These are phyloP conservation scores for Syngnathus rostellatus DNA, from an alignment of 2,797 vertebrate species.

Conservation along the genomic window DNA sequence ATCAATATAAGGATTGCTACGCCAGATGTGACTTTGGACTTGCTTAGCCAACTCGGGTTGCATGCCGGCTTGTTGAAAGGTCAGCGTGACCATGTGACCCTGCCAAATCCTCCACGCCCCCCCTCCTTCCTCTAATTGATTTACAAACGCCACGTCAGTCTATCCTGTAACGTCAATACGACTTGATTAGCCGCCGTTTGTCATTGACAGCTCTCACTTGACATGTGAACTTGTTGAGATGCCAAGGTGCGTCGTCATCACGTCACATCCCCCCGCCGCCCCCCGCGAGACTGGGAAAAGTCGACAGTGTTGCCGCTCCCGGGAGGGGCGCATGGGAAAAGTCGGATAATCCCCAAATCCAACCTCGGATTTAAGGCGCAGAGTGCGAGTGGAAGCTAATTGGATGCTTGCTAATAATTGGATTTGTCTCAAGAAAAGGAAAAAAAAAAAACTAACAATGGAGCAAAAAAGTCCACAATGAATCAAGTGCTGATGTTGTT, in stretches of 20 bases:
- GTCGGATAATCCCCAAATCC: conserved; percentile 73
- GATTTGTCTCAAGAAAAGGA: conserved; percentile 64
- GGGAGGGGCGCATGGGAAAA: conserved; percentile 68
- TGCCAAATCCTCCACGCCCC: neutral
- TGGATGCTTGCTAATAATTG: conserved; percentile 79
- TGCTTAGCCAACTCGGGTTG: neutral
- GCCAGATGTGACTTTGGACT: neutral
- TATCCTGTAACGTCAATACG: conserved; percentile 56
- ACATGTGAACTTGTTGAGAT: conserved; percentile 54
- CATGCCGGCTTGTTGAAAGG: conserved; percentile 34
- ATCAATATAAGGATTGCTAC: neutral
- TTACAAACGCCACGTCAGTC: conserved; percentile 50
- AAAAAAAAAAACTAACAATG: conserved; percentile 44
- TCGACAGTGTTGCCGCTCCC: conserved; percentile 66
- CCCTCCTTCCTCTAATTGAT: conserved; percentile 52
- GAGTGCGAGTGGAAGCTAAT: conserved; percentile 73
- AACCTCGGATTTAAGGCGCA: conserved; percentile 72
- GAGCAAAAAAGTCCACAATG: conserved; percentile 36
- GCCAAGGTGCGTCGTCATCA: conserved; percentile 26
- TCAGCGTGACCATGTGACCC: conserved; percentile 32
- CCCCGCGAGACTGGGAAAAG: conserved; percentile 56
- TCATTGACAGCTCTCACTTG: conserved; percentile 52
- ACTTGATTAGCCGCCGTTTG: conserved; percentile 55
- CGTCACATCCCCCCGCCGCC: conserved; percentile 10
- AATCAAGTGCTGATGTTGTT: neutral